Percentiles rank a stretch among this genome's conserved stretches.
phyloP scores from a whole-genome alignment of 2,888 invertebrate species.

The Drosophila birchii region DNA sequence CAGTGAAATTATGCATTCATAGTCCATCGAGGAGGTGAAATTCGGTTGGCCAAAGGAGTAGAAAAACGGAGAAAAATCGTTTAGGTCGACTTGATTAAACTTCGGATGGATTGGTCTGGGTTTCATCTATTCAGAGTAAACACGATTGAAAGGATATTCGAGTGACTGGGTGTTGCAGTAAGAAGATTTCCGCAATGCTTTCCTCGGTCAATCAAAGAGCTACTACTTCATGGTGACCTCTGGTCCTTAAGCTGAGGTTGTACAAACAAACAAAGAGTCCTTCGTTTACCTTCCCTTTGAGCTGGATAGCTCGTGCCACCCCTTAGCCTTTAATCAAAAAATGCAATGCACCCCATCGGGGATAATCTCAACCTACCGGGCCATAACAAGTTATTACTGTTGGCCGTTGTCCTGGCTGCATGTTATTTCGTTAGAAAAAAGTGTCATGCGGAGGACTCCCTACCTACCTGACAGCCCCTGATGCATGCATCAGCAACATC shows the following conservation, averaged over 20 bases:
- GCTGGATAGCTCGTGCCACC: conserved; percentile 56
- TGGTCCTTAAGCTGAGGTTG: conserved; percentile 13
- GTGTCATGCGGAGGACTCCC: conserved; percentile 64
- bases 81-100: conserved; percentile 24
- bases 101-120: not conserved
- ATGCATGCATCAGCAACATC: conserved; percentile 69
- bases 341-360: conserved; percentile 58
- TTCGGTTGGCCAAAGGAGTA: conserved; percentile 24
- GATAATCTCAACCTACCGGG: conserved; percentile 35
- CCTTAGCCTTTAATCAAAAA: conserved; percentile 71
- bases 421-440: conserved; percentile 67
- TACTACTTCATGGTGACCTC: conserved; percentile 14
- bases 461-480: conserved; percentile 10
- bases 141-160: conserved; percentile 4
- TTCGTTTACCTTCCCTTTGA: conserved; percentile 18
- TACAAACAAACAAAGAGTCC: conserved; percentile 27
- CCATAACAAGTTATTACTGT: conserved; percentile 68
- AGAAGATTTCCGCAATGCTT: not conserved
- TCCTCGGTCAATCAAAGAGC: not conserved
- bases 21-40: conserved; percentile 55
- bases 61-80: conserved; percentile 8
- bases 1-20: conserved; percentile 78
- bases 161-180: not conserved
- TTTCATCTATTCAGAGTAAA: not conserved
- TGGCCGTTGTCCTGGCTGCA: conserved; percentile 46